Evolutionary conservation across 2,113 vertebrate species (phyloP).

Genomic region (Chaetodon auriga): DNA sequence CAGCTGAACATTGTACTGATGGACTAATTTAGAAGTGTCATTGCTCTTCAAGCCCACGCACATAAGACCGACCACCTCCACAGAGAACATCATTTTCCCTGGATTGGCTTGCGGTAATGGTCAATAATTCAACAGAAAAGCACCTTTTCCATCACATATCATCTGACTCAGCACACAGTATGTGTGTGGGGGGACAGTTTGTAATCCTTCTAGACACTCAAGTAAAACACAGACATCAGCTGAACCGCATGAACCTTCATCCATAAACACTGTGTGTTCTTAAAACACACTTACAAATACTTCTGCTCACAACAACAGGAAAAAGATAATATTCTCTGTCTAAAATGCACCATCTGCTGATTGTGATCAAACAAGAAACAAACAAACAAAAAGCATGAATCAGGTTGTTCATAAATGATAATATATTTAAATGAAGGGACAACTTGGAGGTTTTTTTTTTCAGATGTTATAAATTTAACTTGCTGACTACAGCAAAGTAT

Average conservation of each 20-base stretch:
- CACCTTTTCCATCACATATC: slow-evolving; percentile 13
- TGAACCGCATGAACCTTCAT: not conserved
- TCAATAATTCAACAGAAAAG: slow-evolving; percentile 7
- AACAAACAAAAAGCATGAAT: not conserved
- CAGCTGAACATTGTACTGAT: slow-evolving; percentile 4
- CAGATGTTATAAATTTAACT: not conserved
- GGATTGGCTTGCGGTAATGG: not conserved
- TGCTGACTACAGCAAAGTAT: not conserved
- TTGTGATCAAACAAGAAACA: not conserved
- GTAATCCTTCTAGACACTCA: slow-evolving; percentile 20
- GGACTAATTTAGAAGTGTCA: slow-evolving; percentile 15
- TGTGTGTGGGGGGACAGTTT: slow-evolving; percentile 3
- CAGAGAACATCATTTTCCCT: slow-evolving; percentile 18
- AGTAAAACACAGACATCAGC: slow-evolving; percentile 31
- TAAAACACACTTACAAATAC: slow-evolving; percentile 15
- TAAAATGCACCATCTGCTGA: not conserved
- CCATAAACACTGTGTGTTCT: slow-evolving; percentile 13
- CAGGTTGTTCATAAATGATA: not conserved
- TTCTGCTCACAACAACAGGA: not conserved
- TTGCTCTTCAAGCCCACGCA: slow-evolving; percentile 6
- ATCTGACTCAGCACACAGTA: slow-evolving; percentile 4
- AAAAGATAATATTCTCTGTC: not conserved
- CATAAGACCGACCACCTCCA: slow-evolving; percentile 6
- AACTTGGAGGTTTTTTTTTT: not conserved
- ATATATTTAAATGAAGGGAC: not conserved